These are phyloP conservation scores for Melinaea marsaeus DNA, from an alignment of 2,888 invertebrate species.

Conservation along the genomic window DNA sequence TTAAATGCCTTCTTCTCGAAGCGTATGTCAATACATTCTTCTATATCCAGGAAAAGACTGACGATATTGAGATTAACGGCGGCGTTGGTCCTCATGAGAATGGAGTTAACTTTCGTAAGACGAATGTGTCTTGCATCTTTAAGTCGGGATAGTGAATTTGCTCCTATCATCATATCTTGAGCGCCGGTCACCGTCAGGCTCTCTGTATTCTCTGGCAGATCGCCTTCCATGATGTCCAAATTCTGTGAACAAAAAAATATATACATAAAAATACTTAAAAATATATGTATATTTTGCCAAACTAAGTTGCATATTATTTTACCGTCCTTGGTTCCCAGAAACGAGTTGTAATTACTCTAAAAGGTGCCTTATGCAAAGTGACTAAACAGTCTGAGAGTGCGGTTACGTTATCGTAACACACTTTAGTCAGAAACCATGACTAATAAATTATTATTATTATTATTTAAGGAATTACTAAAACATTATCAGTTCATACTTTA, in stretches of 20 bases:
- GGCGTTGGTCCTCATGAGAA: conserved; percentile 78
- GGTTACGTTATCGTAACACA: conserved; percentile 2
- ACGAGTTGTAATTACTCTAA: neutral
- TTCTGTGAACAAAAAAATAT: conserved; percentile 52
- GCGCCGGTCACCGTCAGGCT: conserved; percentile 79
- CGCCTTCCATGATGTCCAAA: conserved; percentile 66
- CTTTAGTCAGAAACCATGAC: neutral
- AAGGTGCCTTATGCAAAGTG: neutral
- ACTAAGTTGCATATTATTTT: too few relatives aligned
- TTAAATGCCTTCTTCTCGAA: conserved; percentile 81
- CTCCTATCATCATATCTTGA: conserved; percentile 71
- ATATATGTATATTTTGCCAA: too few relatives aligned
- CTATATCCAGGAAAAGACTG: conserved; percentile 79
- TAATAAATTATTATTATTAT: neutral
- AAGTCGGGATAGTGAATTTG: conserved; percentile 76
- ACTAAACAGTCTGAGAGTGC: conserved; percentile 3
- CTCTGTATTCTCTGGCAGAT: conserved; percentile 77
- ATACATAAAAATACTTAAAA: neutral
- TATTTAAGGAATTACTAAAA: neutral
- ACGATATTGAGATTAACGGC: conserved; percentile 79
- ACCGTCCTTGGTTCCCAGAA: neutral
- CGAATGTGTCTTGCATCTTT: conserved; percentile 75
- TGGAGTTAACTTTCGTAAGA: conserved; percentile 69
- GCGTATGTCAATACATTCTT: conserved; percentile 77
- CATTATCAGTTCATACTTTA: too few relatives aligned